Evolutionary conservation across 2,888 invertebrate species (phyloP), one percentile per base, ranked within the genome.

Genomic region (Caenorhabditis becei): DNA sequence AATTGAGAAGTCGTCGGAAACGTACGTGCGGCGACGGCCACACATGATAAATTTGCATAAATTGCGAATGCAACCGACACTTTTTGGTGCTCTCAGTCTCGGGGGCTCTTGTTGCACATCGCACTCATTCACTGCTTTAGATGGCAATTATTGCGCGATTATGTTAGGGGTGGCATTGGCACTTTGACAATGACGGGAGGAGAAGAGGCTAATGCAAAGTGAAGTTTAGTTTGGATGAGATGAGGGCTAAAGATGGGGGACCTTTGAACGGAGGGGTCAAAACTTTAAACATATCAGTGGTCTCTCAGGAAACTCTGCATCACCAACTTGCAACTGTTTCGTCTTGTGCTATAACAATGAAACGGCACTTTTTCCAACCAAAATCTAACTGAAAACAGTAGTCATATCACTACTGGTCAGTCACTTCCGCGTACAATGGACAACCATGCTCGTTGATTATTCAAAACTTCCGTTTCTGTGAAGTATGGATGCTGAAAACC

Each of bases 21-120:
- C 53, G n/a, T 35, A 71, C 61, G 62, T 63, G 49, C 35, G 26
- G 61, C 58, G 14, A 18, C 41, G 41, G 23, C 14, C 18, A 18
- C 35, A 65, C 59, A 59, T 74, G 65, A 47, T 47, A 47, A 74
- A 74, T 66, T 74, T 74, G 51, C 74, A 74, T 74, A 74, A 74
- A 47, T 59, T 74, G 54, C 28, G 28, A 74, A 41, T 74, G 74
- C 58, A 74, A 66, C 58, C 65, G 74, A 74, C 74, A 74, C 74
- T 74, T 65, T 41, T 74, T 20, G 65, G 65, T 47, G 72, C 63
- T 54, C 63, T 44, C 20, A 35, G 62, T 41, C 65, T 63, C 24
- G 47, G 54, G 28, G 63, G 18, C 63, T 63, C 63, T 18, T 3
- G 56, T 20, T 35, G 54, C 54, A n/a, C 54, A 32, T 28, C 54